phyloP scores from a whole-genome alignment of 2,888 invertebrate genomes.

The Axea sp. region DNA sequence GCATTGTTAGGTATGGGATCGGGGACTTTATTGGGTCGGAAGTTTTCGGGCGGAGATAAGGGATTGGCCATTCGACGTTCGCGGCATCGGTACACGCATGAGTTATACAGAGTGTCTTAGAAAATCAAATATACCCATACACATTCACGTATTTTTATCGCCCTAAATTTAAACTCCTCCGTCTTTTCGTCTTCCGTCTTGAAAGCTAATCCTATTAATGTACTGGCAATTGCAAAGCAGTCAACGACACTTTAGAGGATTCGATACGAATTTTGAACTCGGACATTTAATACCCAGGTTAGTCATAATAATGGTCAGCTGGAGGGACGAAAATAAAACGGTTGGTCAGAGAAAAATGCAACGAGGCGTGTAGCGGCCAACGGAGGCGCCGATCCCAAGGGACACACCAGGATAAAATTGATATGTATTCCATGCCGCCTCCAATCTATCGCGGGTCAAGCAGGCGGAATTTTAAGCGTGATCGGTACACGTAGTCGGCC shows the following conservation, averaged over 20 bases:
- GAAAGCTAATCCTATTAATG: slow-evolving; percentile 23
- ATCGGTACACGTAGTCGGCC: slow-evolving; percentile 66
- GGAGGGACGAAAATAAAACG: slow-evolving; percentile 55
- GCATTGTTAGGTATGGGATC: too few relatives aligned
- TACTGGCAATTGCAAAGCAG: slow-evolving; percentile 6
- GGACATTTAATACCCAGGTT: slow-evolving; percentile 30
- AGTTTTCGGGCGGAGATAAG: slow-evolving; percentile 71
- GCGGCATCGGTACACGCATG: slow-evolving; percentile 34
- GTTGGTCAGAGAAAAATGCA: slow-evolving; percentile 62
- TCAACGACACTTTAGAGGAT: slow-evolving; percentile 47
- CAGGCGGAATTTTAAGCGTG: slow-evolving; percentile 79
- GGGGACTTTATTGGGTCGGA: slow-evolving; percentile 77
- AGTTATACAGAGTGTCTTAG: slow-evolving; percentile 39
- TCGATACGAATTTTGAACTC: slow-evolving; percentile 4
- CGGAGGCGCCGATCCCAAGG: slow-evolving; percentile 67
- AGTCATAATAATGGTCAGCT: slow-evolving; percentile 53
- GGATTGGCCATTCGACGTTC: slow-evolving; percentile 62
- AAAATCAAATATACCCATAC: neutral
- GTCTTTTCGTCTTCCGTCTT: neutral
- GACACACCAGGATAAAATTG: slow-evolving; percentile 75
- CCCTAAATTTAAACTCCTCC: slow-evolving; percentile 5
- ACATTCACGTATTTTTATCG: slow-evolving; percentile 16
- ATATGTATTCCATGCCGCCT: slow-evolving; percentile 78
- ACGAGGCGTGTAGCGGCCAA: slow-evolving; percentile 54
- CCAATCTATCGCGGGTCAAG: slow-evolving; percentile 79